These are phyloP conservation scores for Meiosimyza decipiens DNA, from an alignment of 2,888 invertebrate species.

Conservation along the genomic window DNA sequence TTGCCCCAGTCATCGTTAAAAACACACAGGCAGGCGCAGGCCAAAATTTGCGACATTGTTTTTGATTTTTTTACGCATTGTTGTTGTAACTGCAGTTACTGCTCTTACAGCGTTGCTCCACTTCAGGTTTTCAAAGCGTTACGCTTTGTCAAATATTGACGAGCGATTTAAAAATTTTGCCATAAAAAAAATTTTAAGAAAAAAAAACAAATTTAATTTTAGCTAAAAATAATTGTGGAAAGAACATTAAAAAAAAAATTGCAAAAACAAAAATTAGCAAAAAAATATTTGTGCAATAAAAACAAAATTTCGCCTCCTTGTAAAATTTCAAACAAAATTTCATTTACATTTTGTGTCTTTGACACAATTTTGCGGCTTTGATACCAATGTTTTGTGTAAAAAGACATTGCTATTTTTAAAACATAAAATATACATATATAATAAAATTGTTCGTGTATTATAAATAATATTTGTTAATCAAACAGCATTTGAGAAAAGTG, in stretches of 20 bases:
- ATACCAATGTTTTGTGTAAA: neutral
- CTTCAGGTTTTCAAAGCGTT: neutral
- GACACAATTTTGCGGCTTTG: too few relatives aligned
- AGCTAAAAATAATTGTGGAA: constrained; percentile 43
- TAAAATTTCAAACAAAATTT: too few relatives aligned
- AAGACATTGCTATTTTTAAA: constrained; percentile 12
- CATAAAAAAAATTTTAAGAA: neutral
- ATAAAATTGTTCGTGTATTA: constrained; percentile 6
- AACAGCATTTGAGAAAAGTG: constrained; percentile 4
- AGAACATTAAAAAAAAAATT: constrained; percentile 36
- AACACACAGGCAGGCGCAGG: neutral
- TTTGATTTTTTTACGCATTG: neutral
- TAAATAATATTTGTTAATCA: neutral
- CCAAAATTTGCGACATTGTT: too few relatives aligned
- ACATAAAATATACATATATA: constrained; percentile 13
- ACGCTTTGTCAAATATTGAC: neutral
- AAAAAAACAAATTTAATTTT: constrained; percentile 32
- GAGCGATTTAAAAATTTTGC: too few relatives aligned
- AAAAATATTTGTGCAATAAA: constrained; percentile 37
- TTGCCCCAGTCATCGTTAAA: constrained; percentile 60
- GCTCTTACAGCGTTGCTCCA: constrained; percentile 15
- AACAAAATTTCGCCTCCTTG: neutral
- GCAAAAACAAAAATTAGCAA: constrained; percentile 41
- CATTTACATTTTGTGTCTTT: too few relatives aligned
- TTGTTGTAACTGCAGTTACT: constrained; percentile 1